A percentile compares a stretch with the other conserved stretches of the same genome.
Conservation (phyloP, 2,888 invertebrate species). For the Volucella bombylans region DNA sequence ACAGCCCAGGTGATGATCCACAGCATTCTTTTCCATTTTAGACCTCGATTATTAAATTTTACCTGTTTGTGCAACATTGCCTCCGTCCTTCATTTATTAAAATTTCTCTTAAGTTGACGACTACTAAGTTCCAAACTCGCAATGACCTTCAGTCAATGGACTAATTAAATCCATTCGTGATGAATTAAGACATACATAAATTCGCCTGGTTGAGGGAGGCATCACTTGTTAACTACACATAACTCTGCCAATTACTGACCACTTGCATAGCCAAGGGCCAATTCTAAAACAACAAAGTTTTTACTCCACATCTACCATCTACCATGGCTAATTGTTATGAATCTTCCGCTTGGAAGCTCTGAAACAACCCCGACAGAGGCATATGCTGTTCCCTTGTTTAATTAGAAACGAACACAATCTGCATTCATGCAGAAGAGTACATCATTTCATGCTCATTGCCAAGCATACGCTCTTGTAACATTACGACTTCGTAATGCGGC, state of each 20-base stretch:
- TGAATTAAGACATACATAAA: too few relatives aligned
- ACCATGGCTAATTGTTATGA: conserved; percentile 18
- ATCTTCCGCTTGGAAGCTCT: background rate
- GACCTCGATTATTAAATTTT: too few relatives aligned
- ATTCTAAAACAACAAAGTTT: background rate
- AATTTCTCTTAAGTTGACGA: too few relatives aligned
- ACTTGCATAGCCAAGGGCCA: conserved; percentile 20
- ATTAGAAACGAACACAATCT: conserved; percentile 40
- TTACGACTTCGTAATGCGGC: conserved; percentile 27
- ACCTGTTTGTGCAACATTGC: too few relatives aligned
- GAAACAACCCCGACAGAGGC: background rate
- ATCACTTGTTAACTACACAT: background rate
- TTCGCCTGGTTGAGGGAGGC: too few relatives aligned
- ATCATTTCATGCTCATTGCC: conserved; percentile 54
- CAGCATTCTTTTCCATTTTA: too few relatives aligned
- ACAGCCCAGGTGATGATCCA: too few relatives aligned
- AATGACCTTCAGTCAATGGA: too few relatives aligned
- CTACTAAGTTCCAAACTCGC: too few relatives aligned
- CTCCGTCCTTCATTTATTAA: too few relatives aligned
- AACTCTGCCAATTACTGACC: conserved; percentile 32
- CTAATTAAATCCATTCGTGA: too few relatives aligned
- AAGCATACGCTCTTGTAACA: conserved; percentile 21
- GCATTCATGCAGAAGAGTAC: conserved; percentile 55
- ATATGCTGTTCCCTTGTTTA: background rate
- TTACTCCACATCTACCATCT: background rate